Base-by-base conservation (phyloP, 2,888 invertebrate genomes). In the Candidula unifasciata region DNA sequence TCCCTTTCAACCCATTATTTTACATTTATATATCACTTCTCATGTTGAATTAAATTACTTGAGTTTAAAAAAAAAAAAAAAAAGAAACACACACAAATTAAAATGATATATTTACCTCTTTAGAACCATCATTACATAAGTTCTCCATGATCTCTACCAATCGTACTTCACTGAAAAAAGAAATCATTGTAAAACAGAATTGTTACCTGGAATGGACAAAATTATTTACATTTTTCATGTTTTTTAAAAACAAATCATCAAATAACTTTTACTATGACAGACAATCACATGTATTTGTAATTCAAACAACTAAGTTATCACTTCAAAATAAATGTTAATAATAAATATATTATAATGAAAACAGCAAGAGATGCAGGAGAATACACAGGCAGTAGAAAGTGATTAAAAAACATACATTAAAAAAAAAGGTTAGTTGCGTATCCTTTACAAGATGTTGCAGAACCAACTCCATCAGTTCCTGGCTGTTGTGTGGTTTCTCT, bases 111-210 rank as follows among this genome's bases (percentile, higher is more conserved):
- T 96, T 95, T 89, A 96, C 95, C 60, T 96, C 96, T 88, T 96
- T 96, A 74, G 94, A 6, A 60, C 60, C 94, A 86, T 97, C 97
- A 27, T 95, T 95, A 93, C 99, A 99, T 13, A 98, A 94, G 91
- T 98, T 98, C 91, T 98, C 98, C 94, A 97, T 96, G 82, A 98
- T 97, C 93, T 99, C 99, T 24, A 97, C 96, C 68, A 98, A 94
- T 78, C 99, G 95, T 37, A 98, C 96, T 95, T 98, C 98, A 93
- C 98, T 94, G 89, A 83, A 93, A 87, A 76, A 10, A 44, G 0
- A 44, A 44, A 44, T 44, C 44, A 44, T 13, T 44, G 6, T 44
- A 44, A 10, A 24, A 76, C 3, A 76, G 16, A 13, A 52, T n/a
- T 18, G 37, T 74, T 52, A 6, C 5, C 52, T n/a, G 21, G 1